Conservation (phyloP, 2,888 invertebrate genomes). For the Dasypogon diadema region DNA sequence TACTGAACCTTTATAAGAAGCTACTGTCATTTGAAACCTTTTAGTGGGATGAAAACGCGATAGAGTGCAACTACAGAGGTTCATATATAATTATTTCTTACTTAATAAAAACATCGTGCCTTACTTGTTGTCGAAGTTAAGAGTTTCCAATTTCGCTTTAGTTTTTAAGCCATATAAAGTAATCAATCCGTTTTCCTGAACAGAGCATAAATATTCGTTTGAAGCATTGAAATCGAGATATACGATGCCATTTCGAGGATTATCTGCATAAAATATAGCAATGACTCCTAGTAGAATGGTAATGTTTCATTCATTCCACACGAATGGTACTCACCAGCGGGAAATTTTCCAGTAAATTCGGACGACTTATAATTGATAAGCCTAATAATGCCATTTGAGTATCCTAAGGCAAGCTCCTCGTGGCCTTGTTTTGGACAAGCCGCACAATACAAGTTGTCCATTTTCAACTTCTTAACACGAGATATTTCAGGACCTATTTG, state of each 20-base stretch:
- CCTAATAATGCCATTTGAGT: slow-evolving; percentile 64
- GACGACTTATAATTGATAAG: slow-evolving; percentile 63
- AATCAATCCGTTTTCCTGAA: slow-evolving; percentile 65
- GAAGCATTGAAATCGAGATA: slow-evolving; percentile 66
- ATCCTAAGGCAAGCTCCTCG: slow-evolving; percentile 65
- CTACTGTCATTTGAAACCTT: slow-evolving; percentile 64
- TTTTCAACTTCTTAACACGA: slow-evolving; percentile 63
- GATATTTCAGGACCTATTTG: slow-evolving; percentile 61
- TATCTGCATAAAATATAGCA: slow-evolving; percentile 60
- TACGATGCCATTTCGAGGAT: slow-evolving; percentile 62
- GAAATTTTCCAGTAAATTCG: slow-evolving; percentile 61
- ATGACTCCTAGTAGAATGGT: too few relatives aligned
- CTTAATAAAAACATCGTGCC: not conserved
- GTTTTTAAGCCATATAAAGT: slow-evolving; percentile 66
- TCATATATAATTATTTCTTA: not conserved
- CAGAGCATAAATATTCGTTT: slow-evolving; percentile 66
- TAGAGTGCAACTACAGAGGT: slow-evolving; percentile 62
- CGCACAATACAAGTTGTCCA: slow-evolving; percentile 64
- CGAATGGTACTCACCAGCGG: slow-evolving; percentile 60
- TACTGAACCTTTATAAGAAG: slow-evolving; percentile 65
- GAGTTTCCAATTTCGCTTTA: slow-evolving; percentile 63
- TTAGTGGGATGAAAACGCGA: slow-evolving; percentile 67
- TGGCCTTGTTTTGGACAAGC: slow-evolving; percentile 63
- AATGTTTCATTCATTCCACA: too few relatives aligned
- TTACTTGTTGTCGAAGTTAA: slow-evolving; percentile 64